Percentiles rank a stretch among this genome's conserved stretches.
These are phyloP conservation scores for Masticophis lateralis DNA, from an alignment of 2,797 vertebrate species.

Conservation along the genomic window DNA sequence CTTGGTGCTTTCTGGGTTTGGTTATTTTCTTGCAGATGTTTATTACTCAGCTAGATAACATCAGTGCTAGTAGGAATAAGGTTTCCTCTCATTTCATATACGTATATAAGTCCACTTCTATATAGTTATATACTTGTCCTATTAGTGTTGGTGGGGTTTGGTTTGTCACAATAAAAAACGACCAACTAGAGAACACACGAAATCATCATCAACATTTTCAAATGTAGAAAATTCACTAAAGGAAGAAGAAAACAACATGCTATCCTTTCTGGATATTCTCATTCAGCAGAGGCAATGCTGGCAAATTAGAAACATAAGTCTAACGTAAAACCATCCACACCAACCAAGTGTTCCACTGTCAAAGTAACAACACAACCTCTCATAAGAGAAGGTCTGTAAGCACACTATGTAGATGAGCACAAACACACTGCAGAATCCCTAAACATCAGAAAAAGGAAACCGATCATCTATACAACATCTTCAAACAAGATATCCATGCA, in stretches of 20 bases:
- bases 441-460: neutral
- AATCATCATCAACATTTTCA: neutral
- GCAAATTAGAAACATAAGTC: neutral
- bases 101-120: neutral
- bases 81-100: neutral
- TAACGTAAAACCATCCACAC: neutral
- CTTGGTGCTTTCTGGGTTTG: neutral
- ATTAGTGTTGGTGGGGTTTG: neutral
- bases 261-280: neutral
- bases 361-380: neutral
- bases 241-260: neutral
- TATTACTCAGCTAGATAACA: neutral
- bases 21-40: neutral
- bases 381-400: neutral
- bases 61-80: neutral
- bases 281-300: neutral
- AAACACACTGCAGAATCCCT: neutral
- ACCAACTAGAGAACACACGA: neutral
- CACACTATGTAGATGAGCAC: neutral
- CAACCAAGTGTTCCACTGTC: neutral
- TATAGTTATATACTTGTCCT: neutral
- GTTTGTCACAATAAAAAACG: neutral
- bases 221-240: neutral
- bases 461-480: neutral
- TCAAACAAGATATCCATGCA: neutral